A percentile compares a stretch with the other conserved stretches of the same genome.
Conservation (phyloP, 2,797 vertebrate species). For the Botia almorhae region DNA sequence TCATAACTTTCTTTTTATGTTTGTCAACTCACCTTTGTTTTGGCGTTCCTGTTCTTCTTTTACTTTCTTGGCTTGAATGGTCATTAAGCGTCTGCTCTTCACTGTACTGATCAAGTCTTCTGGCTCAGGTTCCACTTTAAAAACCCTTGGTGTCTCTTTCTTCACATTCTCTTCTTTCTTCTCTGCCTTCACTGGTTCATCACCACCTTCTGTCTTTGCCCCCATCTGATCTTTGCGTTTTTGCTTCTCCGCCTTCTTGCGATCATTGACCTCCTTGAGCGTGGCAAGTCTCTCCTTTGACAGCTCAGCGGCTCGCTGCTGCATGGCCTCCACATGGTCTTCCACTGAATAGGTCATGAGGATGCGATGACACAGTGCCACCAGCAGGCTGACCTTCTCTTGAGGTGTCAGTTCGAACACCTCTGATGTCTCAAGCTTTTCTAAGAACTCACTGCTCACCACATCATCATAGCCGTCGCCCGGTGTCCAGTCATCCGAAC, state of each 20-base stretch:
- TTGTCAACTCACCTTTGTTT: constrained; percentile 84
- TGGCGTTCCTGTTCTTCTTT: constrained; percentile 90
- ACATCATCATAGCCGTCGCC: constrained; percentile 85
- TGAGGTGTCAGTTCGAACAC: constrained; percentile 91
- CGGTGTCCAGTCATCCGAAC: constrained; percentile 71
- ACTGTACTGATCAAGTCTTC: constrained; percentile 96
- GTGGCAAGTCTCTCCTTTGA: constrained; percentile 94
- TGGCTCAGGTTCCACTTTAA: constrained; percentile 73
- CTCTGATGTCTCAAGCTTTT: constrained; percentile 90
- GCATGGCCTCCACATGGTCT: constrained; percentile 92
- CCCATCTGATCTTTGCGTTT: constrained; percentile 88
- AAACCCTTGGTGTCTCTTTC: constrained; percentile 59
- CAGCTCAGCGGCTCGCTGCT: constrained; percentile 88
- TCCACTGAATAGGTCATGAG: constrained; percentile 97
- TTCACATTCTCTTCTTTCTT: constrained; percentile 74
- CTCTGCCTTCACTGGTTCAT: constrained; percentile 68
- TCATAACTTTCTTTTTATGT: too few relatives aligned
- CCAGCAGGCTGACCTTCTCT: constrained; percentile 90
- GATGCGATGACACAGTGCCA: constrained; percentile 93
- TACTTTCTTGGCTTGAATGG: constrained; percentile 94
- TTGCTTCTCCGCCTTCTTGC: constrained; percentile 89
- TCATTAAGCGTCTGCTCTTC: constrained; percentile 90
- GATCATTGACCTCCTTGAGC: constrained; percentile 93
- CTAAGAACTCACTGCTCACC: constrained; percentile 90
- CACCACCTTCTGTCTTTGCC: constrained; percentile 80